phyloP scores from a whole-genome alignment of 2,113 vertebrate species.

The Limnothrissa miodon region DNA sequence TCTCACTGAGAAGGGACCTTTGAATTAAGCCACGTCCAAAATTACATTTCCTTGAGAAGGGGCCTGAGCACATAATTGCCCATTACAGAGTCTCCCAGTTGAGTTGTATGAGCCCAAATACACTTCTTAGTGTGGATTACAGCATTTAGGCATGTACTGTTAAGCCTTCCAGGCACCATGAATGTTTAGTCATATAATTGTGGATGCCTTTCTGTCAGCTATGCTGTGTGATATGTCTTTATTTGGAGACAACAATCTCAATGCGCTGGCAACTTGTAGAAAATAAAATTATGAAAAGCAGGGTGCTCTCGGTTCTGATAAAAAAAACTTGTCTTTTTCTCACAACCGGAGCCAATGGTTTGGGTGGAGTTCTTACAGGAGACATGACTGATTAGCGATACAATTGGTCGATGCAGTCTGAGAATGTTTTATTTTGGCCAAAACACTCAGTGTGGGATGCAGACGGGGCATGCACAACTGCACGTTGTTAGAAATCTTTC shows the following conservation, averaged over 20 bases:
- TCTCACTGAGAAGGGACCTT: not conserved
- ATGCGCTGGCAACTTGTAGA: not conserved
- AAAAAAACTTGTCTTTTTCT: constrained; percentile 29
- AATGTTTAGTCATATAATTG: not conserved
- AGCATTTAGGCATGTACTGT: not conserved
- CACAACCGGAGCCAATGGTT: constrained; percentile 16
- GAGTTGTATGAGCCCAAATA: not conserved
- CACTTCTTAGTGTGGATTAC: not conserved
- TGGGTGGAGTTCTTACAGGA: constrained; percentile 21
- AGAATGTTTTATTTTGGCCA: constrained; percentile 2
- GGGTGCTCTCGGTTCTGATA: not conserved
- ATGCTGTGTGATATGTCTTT: not conserved
- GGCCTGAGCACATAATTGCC: not conserved
- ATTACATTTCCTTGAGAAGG: constrained; percentile 7
- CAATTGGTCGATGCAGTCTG: not conserved
- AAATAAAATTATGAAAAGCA: not conserved
- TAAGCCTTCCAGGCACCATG: not conserved
- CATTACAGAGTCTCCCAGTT: not conserved
- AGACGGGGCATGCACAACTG: not conserved
- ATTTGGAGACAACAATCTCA: not conserved
- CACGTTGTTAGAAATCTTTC: not conserved
- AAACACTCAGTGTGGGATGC: not conserved
- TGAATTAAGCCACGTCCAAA: not conserved
- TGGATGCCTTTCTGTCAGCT: not conserved
- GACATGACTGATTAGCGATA: constrained; percentile 19